Percentiles rank a stretch among this genome's conserved stretches.
These are phyloP conservation scores for Sphaeramia orbicularis DNA, from an alignment of 2,797 vertebrate species.

Conservation along the genomic window DNA sequence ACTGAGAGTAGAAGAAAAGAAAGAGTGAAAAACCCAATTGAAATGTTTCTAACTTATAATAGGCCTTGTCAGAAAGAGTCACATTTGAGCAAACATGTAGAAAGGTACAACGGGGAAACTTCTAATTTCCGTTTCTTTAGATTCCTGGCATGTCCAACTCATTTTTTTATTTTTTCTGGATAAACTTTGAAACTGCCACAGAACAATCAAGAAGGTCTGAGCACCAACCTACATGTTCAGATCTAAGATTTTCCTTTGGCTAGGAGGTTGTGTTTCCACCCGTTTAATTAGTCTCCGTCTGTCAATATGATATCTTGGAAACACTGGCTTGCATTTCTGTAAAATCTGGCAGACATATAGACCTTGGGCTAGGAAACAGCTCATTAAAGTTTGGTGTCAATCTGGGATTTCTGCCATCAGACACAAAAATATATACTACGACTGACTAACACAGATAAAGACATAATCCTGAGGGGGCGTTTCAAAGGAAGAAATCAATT, in stretches of 20 bases:
- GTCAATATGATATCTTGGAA: constrained; percentile 19
- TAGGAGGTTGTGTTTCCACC: constrained; percentile 14
- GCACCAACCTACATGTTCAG: constrained; percentile 10
- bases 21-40: no score
- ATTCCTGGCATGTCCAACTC: constrained; percentile 1
- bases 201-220: constrained; percentile 19
- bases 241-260: constrained; percentile 19
- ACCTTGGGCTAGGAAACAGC: constrained; percentile 6
- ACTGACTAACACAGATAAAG: constrained; percentile 20
- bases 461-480: constrained; percentile 1
- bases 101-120: no score
- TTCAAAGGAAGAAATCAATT: constrained; percentile 30
- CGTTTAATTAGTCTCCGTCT: constrained; percentile 44
- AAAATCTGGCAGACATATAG: constrained; percentile 5
- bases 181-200: constrained; percentile 7
- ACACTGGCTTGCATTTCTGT: constrained; percentile 22
- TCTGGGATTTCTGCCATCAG: constrained; percentile 18
- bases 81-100: no score
- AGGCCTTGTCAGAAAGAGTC: no score
- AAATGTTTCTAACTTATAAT: no score
- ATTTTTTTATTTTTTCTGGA: constrained; percentile 6
- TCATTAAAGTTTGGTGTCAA: constrained; percentile 26
- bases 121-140: background rate
- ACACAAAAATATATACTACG: constrained; percentile 11
- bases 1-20: no score